phyloP scores from a whole-genome alignment of 2,797 vertebrate species.

The Spondyliosoma cantharus region DNA sequence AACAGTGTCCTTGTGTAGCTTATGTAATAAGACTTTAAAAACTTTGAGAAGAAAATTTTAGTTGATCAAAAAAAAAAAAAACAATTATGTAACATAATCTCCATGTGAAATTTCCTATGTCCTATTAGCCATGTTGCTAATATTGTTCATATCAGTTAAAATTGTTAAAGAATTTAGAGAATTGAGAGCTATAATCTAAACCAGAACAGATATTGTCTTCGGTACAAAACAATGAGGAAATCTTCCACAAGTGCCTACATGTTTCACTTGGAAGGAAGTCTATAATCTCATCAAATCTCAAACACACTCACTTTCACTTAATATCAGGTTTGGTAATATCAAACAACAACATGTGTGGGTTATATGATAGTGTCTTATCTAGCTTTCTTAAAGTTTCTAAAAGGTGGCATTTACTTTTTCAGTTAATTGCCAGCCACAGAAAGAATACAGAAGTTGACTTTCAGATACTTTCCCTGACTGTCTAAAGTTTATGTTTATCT shows the following conservation, averaged over 20 bases:
- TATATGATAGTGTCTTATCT: slow-evolving; percentile 4
- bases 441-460: background rate
- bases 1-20: background rate
- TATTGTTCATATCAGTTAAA: background rate
- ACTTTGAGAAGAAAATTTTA: background rate
- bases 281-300: slow-evolving; percentile 23
- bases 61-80: background rate
- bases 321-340: slow-evolving; percentile 14
- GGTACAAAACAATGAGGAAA: background rate
- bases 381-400: background rate
- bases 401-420: slow-evolving; percentile 6
- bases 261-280: slow-evolving; percentile 12
- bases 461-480: background rate
- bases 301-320: slow-evolving; percentile 10
- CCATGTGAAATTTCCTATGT: too few species aligned
- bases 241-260: background rate
- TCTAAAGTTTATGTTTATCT: background rate
- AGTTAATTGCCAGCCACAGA: background rate
- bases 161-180: background rate
- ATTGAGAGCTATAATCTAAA: background rate
- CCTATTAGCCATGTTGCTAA: background rate
- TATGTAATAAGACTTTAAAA: background rate
- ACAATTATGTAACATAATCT: background rate
- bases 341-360: slow-evolving; percentile 5
- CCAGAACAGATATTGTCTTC: background rate